A percentile compares a stretch with the other conserved stretches of the same genome.
Conservation (phyloP, 2,797 vertebrate species). For the Catamblyrhynchus diadema region DNA sequence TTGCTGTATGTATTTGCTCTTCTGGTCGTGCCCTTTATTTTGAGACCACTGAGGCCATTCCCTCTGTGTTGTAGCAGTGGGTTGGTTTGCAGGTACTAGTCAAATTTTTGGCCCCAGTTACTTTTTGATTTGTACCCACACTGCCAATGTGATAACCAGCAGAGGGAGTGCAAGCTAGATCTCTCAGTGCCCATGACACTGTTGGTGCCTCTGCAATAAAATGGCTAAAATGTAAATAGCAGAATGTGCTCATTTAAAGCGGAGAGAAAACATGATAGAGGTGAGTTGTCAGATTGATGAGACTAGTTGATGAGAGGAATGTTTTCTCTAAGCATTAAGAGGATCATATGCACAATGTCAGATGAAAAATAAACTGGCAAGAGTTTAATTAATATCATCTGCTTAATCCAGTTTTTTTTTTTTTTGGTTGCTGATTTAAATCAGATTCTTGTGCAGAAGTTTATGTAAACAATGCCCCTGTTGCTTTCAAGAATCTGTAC, state of each 20-base stretch:
- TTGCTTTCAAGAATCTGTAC: neutral
- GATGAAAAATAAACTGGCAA: slow-evolving; percentile 32
- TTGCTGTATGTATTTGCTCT: neutral
- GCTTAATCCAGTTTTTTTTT: neutral
- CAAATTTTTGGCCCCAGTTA: neutral
- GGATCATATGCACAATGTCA: slow-evolving; percentile 12
- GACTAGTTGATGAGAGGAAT: neutral
- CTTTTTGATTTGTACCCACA: neutral
- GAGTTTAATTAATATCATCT: slow-evolving; percentile 18
- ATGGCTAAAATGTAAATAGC: neutral
- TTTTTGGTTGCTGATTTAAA: slow-evolving; percentile 6
- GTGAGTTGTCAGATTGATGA: neutral
- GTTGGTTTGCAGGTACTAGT: neutral
- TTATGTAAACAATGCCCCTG: neutral
- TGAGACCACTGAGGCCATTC: neutral
- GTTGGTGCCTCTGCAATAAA: neutral
- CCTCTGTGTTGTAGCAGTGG: neutral
- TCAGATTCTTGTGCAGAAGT: neutral
- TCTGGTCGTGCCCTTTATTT: neutral
- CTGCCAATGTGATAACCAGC: neutral
- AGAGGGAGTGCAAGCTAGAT: neutral
- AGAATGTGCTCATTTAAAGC: neutral
- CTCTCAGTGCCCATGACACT: neutral
- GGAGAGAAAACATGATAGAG: neutral
- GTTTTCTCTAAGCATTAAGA: slow-evolving; percentile 12